Evolutionary conservation across 2,888 invertebrate species (phyloP).

Genomic region (Volucella zonaria): DNA sequence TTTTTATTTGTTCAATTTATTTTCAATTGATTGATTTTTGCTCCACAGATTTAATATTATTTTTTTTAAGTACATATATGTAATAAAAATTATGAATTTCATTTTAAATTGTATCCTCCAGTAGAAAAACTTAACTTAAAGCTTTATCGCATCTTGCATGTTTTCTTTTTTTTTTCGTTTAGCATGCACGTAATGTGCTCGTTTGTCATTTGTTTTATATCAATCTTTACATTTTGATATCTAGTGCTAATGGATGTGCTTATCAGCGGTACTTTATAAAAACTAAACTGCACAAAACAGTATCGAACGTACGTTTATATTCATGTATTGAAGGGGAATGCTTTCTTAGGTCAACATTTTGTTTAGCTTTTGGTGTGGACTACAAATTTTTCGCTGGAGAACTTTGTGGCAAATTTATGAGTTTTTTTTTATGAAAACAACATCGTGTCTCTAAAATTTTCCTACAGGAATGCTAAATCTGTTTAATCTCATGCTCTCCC

Average conservation of each 20-base stretch:
- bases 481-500: too few relatives aligned
- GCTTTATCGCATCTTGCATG: conserved; percentile 58
- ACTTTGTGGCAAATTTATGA: too few relatives aligned
- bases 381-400: too few relatives aligned
- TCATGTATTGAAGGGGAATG: too few relatives aligned
- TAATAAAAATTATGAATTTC: conserved; percentile 20
- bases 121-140: conserved; percentile 15
- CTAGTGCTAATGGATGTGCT: neutral
- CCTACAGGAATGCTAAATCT: too few relatives aligned
- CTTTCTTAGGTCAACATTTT: too few relatives aligned
- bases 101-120: neutral
- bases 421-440: too few relatives aligned
- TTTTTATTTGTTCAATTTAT: conserved; percentile 24
- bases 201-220: conserved; percentile 11
- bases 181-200: neutral
- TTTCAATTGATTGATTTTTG: conserved; percentile 16
- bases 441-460: too few relatives aligned
- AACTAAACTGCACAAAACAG: too few relatives aligned
- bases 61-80: conserved; percentile 21
- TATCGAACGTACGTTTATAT: too few relatives aligned
- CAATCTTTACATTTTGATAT: neutral
- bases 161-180: conserved; percentile 14
- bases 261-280: neutral
- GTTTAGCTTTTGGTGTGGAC: too few relatives aligned
- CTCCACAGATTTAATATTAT: conserved; percentile 18